phyloP scores from a whole-genome alignment of 2,888 invertebrate species.

The Leptogaster cylindrica region DNA sequence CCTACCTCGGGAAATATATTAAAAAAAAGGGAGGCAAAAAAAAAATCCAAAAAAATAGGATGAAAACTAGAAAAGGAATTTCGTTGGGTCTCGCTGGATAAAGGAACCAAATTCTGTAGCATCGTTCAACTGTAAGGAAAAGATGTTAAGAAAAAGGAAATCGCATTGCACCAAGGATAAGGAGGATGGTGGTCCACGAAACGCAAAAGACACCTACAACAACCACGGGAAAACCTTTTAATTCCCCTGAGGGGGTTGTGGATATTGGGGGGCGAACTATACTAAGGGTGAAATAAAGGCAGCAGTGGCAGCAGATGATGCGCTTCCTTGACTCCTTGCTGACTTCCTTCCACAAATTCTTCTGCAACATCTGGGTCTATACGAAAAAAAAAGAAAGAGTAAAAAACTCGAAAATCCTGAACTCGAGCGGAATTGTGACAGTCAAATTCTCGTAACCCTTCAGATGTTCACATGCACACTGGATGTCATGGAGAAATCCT shows the following conservation, averaged over 20 bases:
- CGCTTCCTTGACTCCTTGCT: slow-evolving; percentile 5
- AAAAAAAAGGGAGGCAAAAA: slow-evolving; percentile 29
- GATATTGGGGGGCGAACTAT: background rate
- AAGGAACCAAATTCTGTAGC: slow-evolving; percentile 23
- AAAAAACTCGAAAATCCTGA: background rate
- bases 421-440: slow-evolving; percentile 24
- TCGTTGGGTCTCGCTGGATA: slow-evolving; percentile 16
- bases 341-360: slow-evolving; percentile 15
- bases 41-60: no score
- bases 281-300: background rate
- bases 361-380: slow-evolving; percentile 24
- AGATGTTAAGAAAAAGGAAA: slow-evolving; percentile 14
- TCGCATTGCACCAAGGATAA: slow-evolving; percentile 2
- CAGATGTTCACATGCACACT: background rate
- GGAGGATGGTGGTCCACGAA: background rate
- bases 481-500: background rate
- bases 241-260: slow-evolving; percentile 2
- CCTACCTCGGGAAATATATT: slow-evolving; percentile 25
- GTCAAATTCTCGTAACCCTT: slow-evolving; percentile 13
- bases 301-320: slow-evolving; percentile 11
- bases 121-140: slow-evolving; percentile 31
- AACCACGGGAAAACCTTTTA: slow-evolving; percentile 9
- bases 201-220: background rate
- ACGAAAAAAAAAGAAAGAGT: no score
- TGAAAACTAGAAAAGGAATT: no score